Evolutionary conservation across 1,140 invertebrate species (phyloP), one percentile per base, ranked within the genome.

Genomic region (Eubasilissa regina): DNA sequence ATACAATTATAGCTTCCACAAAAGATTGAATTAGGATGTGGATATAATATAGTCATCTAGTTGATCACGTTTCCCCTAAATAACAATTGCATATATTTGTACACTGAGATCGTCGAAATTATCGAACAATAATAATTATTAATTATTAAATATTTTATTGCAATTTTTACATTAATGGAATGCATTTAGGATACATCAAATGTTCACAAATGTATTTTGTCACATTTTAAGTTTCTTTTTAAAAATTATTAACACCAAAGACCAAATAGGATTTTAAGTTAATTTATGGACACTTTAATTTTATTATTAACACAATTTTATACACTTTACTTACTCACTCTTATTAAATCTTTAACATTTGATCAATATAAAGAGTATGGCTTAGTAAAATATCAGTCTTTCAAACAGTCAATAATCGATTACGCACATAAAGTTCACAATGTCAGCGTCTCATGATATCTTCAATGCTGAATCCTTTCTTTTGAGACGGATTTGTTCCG

Each of bases 381-480:
- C 60, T 64, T 64, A 64, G 35, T 25, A 13, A 25, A 64, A 64
- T 53, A 75, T 80, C 78, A 79, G 81, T 77, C 81, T 82, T 80
- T 77, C 13, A 56, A 51, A 75, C 77, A 77, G 74, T 79, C 62
- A 47, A 45, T 74, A 77, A 66, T 79, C 62, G 25, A 45, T 79
- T 55, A 75, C 43, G 12, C 60, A 53, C 64, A 78, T 25, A 35
- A 53, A n/a, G 19, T 45, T 25, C 70, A 12, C 25, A 15, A 19
- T 17, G 80, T 88, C 87, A 93, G 85, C 92, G 91, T 84, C 92
- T 88, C 93, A 94, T 94, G 73, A 94, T 94, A 81, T 94, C 93
- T 85, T 93, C 93, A 87, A 94, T 94, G 85, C 92, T 93, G 85
- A 94, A 94, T 43, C 93, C 93, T 85, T 93, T 88, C 89, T 92